A percentile compares a stretch with the other conserved stretches of the same genome.
phyloP scores from a whole-genome alignment of 1,140 invertebrate genomes.

The Ptiloglossa arizonensis region DNA sequence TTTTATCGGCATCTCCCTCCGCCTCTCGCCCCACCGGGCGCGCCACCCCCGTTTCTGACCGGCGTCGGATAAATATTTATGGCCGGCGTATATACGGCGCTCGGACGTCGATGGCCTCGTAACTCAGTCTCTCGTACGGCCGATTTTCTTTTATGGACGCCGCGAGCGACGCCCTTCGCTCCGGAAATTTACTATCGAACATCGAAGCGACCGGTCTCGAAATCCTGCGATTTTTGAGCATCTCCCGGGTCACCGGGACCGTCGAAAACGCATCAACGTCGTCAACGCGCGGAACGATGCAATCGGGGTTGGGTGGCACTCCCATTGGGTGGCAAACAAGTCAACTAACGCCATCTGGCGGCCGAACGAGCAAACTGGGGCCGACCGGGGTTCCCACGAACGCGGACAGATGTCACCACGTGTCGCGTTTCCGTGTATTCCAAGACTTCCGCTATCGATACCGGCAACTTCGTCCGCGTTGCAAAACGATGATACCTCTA shows the following conservation, averaged over 20 bases:
- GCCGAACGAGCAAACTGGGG: slow-evolving; percentile 21
- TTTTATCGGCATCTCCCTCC: slow-evolving; percentile 55
- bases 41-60: slow-evolving; percentile 38
- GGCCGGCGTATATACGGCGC: slow-evolving; percentile 22
- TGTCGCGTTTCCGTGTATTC: background rate
- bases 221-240: background rate
- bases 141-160: slow-evolving; percentile 49
- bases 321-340: slow-evolving; percentile 32
- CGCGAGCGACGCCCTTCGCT: slow-evolving; percentile 17
- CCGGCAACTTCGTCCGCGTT: slow-evolving; percentile 11
- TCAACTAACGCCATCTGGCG: slow-evolving; percentile 43
- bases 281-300: background rate
- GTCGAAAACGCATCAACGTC: background rate
- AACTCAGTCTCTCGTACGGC: slow-evolving; percentile 43
- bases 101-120: slow-evolving; percentile 36
- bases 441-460: background rate
- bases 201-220: background rate
- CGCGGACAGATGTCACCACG: slow-evolving; percentile 53
- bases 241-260: slow-evolving; percentile 10
- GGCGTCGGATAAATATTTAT: slow-evolving; percentile 62
- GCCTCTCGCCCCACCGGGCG: too few species aligned
- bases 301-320: background rate
- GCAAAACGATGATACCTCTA: too few species aligned
- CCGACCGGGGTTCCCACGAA: slow-evolving; percentile 5
- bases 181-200: background rate